Percentiles rank a stretch among this genome's conserved stretches.
Conservation (phyloP, 2,113 vertebrate genomes). For the Equus quagga region DNA sequence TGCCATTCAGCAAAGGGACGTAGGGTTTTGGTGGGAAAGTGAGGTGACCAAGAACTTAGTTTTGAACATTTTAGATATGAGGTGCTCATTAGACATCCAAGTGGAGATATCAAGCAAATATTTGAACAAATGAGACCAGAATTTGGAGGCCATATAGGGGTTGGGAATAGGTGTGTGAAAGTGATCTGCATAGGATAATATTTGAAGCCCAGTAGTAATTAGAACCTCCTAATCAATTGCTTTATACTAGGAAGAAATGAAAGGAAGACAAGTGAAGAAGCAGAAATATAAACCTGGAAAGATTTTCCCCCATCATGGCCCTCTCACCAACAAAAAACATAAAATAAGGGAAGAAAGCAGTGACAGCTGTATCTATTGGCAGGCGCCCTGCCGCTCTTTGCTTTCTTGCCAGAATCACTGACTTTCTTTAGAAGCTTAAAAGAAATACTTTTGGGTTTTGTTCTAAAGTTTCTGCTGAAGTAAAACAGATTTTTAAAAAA, state of each 20-base stretch:
- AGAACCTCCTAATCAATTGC: neutral
- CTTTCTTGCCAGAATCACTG: constrained; percentile 8
- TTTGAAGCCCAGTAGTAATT: neutral
- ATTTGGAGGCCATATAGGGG: neutral
- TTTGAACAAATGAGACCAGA: neutral
- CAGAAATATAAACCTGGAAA: constrained; percentile 4
- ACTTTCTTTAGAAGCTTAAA: neutral
- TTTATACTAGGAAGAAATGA: neutral
- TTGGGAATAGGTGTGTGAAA: neutral
- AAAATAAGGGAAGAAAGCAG: neutral
- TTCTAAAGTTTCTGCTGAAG: neutral
- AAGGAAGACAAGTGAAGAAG: neutral
- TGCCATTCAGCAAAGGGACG: neutral
- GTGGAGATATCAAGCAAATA: neutral
- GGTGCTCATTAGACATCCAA: neutral
- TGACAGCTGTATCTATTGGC: neutral
- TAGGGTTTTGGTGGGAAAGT: neutral
- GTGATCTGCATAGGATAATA: neutral
- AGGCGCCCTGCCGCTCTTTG: neutral
- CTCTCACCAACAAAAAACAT: neutral
- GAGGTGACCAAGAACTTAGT: neutral
- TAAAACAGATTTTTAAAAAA: neutral
- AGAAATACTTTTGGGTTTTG: neutral
- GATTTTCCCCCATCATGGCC: neutral
- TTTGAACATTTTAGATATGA: neutral